Evolutionary conservation across 1,140 invertebrate species (phyloP).

Genomic region (Drosophila ambigua): DNA sequence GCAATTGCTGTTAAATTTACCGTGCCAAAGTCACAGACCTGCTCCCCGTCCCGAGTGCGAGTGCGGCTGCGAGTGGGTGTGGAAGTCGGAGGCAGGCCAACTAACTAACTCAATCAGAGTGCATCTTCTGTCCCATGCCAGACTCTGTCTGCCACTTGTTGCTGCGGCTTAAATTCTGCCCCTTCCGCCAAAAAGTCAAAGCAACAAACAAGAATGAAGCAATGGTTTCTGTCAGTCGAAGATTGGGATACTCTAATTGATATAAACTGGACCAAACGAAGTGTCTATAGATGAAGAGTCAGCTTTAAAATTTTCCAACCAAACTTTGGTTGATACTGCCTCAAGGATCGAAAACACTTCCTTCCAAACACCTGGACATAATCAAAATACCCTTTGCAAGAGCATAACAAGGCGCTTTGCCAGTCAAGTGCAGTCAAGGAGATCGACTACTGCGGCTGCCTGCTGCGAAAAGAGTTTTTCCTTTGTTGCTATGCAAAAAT

Average conservation of each 20-base stretch:
- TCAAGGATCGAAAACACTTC: no score
- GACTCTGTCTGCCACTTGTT: constrained; percentile 59
- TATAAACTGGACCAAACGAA: no score
- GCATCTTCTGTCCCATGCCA: constrained; percentile 26
- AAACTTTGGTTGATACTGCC: no score
- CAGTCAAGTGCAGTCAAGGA: constrained; percentile 70
- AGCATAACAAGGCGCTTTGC: constrained; percentile 58
- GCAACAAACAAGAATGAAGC: no score
- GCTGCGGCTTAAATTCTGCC: constrained; percentile 57
- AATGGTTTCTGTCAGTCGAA: no score
- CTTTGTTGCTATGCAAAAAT: constrained; percentile 33
- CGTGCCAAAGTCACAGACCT: constrained; percentile 42
- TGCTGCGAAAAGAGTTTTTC: background rate
- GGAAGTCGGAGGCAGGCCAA: constrained; percentile 31
- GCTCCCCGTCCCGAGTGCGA: no score
- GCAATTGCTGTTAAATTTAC: constrained; percentile 81
- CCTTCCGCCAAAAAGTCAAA: no score
- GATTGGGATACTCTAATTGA: no score
- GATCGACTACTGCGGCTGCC: constrained; percentile 28
- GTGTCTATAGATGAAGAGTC: no score
- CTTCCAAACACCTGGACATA: no score
- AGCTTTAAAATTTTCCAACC: no score
- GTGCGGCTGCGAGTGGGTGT: constrained; percentile 15
- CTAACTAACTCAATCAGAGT: constrained; percentile 77
- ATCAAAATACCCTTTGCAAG: no score